Conservation (phyloP, 2,888 invertebrate species). For the Dynastes grantii region DNA sequence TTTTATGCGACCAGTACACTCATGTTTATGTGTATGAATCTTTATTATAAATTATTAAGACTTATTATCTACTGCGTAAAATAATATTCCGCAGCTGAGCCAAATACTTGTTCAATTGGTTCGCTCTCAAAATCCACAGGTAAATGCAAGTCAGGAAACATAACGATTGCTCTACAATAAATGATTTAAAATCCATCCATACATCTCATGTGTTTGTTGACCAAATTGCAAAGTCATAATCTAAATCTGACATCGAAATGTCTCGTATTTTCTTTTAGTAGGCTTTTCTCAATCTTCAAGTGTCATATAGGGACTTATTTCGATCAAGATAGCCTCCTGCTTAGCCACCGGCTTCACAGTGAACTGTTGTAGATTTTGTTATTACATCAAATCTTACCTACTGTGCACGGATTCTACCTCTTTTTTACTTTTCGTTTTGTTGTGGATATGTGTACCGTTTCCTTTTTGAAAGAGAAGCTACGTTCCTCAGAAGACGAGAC, state of each 20-base stretch:
- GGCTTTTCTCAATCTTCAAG: conserved; percentile 57
- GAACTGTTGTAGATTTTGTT: conserved; percentile 60
- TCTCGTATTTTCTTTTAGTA: conserved; percentile 47
- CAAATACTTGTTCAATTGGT: not conserved
- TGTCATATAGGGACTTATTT: conserved; percentile 59
- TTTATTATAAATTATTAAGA: no score
- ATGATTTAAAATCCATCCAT: conserved; percentile 28
- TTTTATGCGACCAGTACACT: no score
- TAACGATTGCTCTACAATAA: conserved; percentile 34
- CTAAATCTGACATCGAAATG: conserved; percentile 63
- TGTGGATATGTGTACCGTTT: conserved; percentile 17
- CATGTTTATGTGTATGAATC: no score
- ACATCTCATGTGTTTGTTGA: not conserved
- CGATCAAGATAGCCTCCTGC: conserved; percentile 62
- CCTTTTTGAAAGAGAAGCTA: conserved; percentile 5
- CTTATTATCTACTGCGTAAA: no score
- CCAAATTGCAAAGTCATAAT: conserved; percentile 64
- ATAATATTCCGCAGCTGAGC: no score
- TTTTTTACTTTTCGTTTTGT: conserved; percentile 11
- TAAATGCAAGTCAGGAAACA: conserved; percentile 17
- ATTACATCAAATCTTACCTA: conserved; percentile 52
- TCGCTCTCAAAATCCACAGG: not conserved
- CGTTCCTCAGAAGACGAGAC: conserved; percentile 37
- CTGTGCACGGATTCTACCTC: conserved; percentile 32
- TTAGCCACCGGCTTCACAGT: conserved; percentile 60